Percentiles rank a stretch among this genome's conserved stretches.
phyloP scores from a whole-genome alignment of 2,113 vertebrate species.

The Morone chrysops region DNA sequence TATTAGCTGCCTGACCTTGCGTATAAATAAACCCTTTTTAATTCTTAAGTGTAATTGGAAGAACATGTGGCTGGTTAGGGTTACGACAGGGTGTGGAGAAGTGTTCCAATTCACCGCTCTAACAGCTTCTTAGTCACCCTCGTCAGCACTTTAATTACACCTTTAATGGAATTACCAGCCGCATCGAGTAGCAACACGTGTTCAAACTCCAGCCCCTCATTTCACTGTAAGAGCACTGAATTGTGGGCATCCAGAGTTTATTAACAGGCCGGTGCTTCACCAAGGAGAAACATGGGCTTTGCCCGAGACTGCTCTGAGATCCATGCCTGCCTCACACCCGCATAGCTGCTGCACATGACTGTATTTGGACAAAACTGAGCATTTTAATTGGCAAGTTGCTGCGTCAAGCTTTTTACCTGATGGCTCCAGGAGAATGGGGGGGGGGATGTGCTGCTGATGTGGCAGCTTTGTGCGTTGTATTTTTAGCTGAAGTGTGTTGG shows the following conservation, averaged over 20 bases:
- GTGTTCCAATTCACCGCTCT: conserved; percentile 45
- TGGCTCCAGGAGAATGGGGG: conserved; percentile 23
- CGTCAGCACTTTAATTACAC: conserved; percentile 71
- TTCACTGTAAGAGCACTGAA: conserved; percentile 13
- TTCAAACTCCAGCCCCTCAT: conserved; percentile 51
- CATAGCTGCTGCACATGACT: conserved; percentile 52
- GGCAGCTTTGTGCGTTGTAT: conserved; percentile 67
- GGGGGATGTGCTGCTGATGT: conserved; percentile 62
- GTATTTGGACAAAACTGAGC: conserved; percentile 58
- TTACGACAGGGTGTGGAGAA: conserved; percentile 37
- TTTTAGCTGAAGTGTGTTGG: conserved; percentile 72
- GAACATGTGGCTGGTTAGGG: conserved; percentile 56
- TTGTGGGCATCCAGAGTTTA: conserved; percentile 35
- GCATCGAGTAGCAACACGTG: conserved; percentile 50
- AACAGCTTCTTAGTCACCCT: conserved; percentile 63
- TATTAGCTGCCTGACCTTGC: conserved; percentile 43
- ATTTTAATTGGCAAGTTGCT: conserved; percentile 78
- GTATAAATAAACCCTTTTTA: conserved; percentile 56
- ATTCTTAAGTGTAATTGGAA: conserved; percentile 61
- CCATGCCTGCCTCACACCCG: neutral
- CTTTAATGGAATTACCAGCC: conserved; percentile 64
- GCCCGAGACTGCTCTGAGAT: neutral
- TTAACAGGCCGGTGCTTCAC: conserved; percentile 5
- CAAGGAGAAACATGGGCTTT: conserved; percentile 23
- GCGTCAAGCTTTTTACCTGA: conserved; percentile 72